A percentile compares a stretch with the other conserved stretches of the same genome.
Conservation (phyloP, 1,140 invertebrate species). For the Bradysia coprophila region DNA sequence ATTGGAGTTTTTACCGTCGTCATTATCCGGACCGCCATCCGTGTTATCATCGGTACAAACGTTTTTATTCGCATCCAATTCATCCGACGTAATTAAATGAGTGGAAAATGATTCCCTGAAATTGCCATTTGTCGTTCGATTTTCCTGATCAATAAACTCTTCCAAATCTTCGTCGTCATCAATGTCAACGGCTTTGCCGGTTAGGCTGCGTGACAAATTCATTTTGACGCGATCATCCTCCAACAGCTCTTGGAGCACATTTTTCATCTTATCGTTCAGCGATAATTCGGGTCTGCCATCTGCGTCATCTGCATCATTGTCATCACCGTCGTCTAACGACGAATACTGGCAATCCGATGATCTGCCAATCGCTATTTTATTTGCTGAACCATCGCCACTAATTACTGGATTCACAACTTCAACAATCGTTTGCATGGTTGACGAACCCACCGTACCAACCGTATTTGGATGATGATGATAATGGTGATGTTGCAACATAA, state of each 20-base stretch:
- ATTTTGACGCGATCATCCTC: slow-evolving; percentile 24
- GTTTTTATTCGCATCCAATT: neutral
- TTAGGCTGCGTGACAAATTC: slow-evolving; percentile 23
- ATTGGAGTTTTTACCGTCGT: neutral
- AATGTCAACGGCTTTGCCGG: slow-evolving; percentile 12
- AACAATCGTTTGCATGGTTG: slow-evolving; percentile 14
- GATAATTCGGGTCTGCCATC: slow-evolving; percentile 20
- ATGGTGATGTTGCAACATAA: too few species aligned
- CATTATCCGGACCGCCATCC: neutral
- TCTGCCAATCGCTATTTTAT: slow-evolving; percentile 17
- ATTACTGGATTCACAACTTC: slow-evolving; percentile 23
- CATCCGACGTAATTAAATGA: too few species aligned
- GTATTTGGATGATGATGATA: neutral
- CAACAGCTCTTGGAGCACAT: slow-evolving; percentile 22
- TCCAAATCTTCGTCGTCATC: neutral
- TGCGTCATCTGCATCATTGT: neutral
- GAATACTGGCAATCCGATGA: slow-evolving; percentile 5
- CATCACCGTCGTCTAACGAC: slow-evolving; percentile 4
- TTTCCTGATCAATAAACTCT: neutral
- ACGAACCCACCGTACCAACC: neutral
- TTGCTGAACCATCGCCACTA: slow-evolving; percentile 16
- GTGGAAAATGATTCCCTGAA: too few species aligned
- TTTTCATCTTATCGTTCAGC: slow-evolving; percentile 25
- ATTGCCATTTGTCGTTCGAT: too few species aligned
- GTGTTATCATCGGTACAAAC: neutral